A percentile compares a stretch with the other conserved stretches of the same genome.
These are phyloP conservation scores for Phengaris alcon DNA, from an alignment of 2,888 invertebrate genomes.

Conservation along the genomic window DNA sequence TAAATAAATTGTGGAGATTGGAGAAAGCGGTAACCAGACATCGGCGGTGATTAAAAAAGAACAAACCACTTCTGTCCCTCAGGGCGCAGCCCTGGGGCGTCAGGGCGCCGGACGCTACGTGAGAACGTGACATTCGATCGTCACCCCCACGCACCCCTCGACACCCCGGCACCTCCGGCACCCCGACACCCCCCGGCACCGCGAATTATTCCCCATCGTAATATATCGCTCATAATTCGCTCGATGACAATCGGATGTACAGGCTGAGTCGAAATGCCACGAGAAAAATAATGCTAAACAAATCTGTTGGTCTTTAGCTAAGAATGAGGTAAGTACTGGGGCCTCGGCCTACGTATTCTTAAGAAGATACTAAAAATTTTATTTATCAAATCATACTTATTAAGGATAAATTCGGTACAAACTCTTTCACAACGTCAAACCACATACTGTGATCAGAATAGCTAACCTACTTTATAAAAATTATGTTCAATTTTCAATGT, in stretches of 20 bases:
- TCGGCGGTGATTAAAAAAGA: constrained; percentile 8
- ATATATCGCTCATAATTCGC: constrained; percentile 63
- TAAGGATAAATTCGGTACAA: too few species aligned
- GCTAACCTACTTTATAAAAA: too few species aligned
- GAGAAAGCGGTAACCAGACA: constrained; percentile 10
- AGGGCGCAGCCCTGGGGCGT: constrained; percentile 33
- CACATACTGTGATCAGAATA: too few species aligned
- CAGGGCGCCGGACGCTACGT: constrained; percentile 54
- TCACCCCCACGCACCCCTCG: constrained; percentile 33
- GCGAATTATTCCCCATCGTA: constrained; percentile 66
- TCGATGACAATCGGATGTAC: constrained; percentile 40
- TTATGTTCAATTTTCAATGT: too few species aligned
- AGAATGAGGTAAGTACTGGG: too few species aligned
- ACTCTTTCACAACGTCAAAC: too few species aligned
- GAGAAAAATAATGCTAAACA: too few species aligned
- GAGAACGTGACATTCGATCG: constrained; percentile 62
- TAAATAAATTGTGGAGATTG: background rate
- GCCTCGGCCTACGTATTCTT: too few species aligned
- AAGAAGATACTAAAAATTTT: too few species aligned
- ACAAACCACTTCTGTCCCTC: background rate
- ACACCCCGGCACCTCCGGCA: constrained; percentile 24
- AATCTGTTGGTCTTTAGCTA: too few species aligned
- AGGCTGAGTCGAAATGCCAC: constrained; percentile 40
- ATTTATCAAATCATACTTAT: too few species aligned
- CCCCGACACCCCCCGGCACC: constrained; percentile 34